Base-by-base conservation (phyloP, 2,888 invertebrate genomes). In the Smittia sp. region DNA sequence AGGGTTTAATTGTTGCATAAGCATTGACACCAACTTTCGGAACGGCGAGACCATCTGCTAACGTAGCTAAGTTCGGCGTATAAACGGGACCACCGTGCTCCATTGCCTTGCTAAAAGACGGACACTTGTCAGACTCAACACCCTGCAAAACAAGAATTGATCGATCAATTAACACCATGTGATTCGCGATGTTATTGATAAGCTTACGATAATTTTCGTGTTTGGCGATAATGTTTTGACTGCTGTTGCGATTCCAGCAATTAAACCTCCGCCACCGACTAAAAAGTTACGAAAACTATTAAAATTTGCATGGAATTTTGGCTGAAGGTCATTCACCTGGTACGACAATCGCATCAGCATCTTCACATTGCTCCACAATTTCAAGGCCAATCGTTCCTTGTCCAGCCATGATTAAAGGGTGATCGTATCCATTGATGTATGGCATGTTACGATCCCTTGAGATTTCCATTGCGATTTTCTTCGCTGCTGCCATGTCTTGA, bases 371-470 rank as follows among this genome's bases (percentile, higher is more conserved):
- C 78, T 96, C 95, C 24, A 94, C 81, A 75, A 97, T 95, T 84
- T 97, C 97, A 77, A 98, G 83, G 0, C 95, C 97, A 79, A 96
- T 87, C 0, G 97, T 97, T 9, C 97, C 97, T 81, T 96, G 96
- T 0, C 97, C 97, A 0, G 96, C 94, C 86, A 97, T 90, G n/a
- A 69, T 69, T 1, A 18, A n/a, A 0, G 96, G 96, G 81, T 97
- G 95, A 81, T 98, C 97, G 79, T 96, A 97, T 1, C 96, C 96
- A 82, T 97, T 97, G 39, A 98, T 91, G 78, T 97, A 97, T 22
- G 89, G 86, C 73, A 91, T 84, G 0, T 86, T 86, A 74, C 85
- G 84, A 75, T 93, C 89, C 78, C 88, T 88, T 0, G 90, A 89
- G 75, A 94, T 81, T 76, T 83, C 85, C 85, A 94, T 87, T 0